Conservation (phyloP, 2,797 vertebrate genomes). For the Syngnathus acus region DNA sequence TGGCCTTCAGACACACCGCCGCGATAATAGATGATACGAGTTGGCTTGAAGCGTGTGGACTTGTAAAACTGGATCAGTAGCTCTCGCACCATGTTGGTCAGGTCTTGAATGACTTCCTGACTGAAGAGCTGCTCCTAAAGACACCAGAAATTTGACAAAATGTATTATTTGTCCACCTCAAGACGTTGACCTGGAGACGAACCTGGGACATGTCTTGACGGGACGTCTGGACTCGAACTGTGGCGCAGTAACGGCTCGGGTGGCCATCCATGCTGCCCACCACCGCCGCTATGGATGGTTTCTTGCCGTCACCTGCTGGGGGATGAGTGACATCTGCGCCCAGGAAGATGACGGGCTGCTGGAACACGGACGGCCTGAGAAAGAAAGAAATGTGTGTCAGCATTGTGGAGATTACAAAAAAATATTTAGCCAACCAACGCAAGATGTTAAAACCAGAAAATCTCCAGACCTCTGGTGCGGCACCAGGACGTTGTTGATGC, state of each 20-base stretch:
- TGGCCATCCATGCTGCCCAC: slow-evolving; percentile 98
- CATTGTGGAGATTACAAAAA: not conserved
- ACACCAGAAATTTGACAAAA: not conserved
- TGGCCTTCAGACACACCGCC: slow-evolving; percentile 97
- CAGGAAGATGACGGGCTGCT: slow-evolving; percentile 96
- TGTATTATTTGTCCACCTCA: too few relatives aligned
- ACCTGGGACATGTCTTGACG: slow-evolving; percentile 88
- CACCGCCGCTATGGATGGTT: slow-evolving; percentile 93
- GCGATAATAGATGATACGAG: slow-evolving; percentile 94
- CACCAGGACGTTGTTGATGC: slow-evolving; percentile 97
- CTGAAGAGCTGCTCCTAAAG: slow-evolving; percentile 89
- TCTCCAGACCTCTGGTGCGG: slow-evolving; percentile 88
- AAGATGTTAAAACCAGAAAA: not conserved
- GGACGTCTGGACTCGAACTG: slow-evolving; percentile 92
- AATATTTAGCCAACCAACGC: not conserved
- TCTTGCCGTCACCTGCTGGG: slow-evolving; percentile 92
- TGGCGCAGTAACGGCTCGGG: slow-evolving; percentile 97
- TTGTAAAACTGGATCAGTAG: slow-evolving; percentile 98
- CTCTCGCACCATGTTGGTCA: slow-evolving; percentile 97
- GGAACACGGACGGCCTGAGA: slow-evolving; percentile 89
- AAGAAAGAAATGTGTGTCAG: not conserved
- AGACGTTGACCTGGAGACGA: not conserved
- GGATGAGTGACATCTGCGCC: slow-evolving; percentile 95
- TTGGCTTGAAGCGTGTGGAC: slow-evolving; percentile 97
- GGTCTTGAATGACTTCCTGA: slow-evolving; percentile 96